Evolutionary conservation across 2,113 vertebrate species (phyloP).

Genomic region (Martes martes): DNA sequence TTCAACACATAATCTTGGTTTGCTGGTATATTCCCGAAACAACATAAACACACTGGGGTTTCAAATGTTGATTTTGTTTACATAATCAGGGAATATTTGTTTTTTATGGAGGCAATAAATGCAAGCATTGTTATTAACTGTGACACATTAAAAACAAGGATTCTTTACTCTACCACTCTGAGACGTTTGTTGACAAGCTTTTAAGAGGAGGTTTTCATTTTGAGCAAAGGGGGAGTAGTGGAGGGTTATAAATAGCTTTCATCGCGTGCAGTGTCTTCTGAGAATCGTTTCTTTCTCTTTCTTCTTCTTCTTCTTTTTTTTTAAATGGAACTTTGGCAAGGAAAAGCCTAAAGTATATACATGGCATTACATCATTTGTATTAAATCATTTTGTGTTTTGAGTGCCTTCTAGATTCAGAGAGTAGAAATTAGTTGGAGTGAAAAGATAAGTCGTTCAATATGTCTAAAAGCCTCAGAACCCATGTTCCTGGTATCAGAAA

Average conservation of each 20-base stretch:
- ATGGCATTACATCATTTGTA: conserved; percentile 69
- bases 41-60: conserved; percentile 28
- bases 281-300: conserved; percentile 62
- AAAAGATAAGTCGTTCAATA: conserved; percentile 70
- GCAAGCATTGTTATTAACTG: conserved; percentile 4
- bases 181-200: conserved; percentile 63
- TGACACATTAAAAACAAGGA: conserved; percentile 39
- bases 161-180: conserved; percentile 31
- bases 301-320: conserved; percentile 25
- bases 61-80: conserved; percentile 54
- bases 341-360: conserved; percentile 57
- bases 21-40: conserved; percentile 51
- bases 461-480: conserved; percentile 43
- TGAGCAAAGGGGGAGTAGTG: conserved; percentile 17
- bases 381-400: conserved; percentile 78
- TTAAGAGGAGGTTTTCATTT: conserved; percentile 39
- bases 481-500: conserved; percentile 19
- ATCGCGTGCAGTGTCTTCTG: conserved; percentile 52
- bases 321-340: conserved; percentile 60
- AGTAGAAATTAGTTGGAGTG: conserved; percentile 68
- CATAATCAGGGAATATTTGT: conserved; percentile 19
- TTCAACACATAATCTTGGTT: conserved; percentile 53
- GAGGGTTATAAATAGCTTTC: conserved; percentile 62
- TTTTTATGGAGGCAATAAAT: conserved; percentile 43
- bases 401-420: conserved; percentile 36